phyloP scores from a whole-genome alignment of 92 coral and sea anemone genomes.

The Montipora capitata region DNA sequence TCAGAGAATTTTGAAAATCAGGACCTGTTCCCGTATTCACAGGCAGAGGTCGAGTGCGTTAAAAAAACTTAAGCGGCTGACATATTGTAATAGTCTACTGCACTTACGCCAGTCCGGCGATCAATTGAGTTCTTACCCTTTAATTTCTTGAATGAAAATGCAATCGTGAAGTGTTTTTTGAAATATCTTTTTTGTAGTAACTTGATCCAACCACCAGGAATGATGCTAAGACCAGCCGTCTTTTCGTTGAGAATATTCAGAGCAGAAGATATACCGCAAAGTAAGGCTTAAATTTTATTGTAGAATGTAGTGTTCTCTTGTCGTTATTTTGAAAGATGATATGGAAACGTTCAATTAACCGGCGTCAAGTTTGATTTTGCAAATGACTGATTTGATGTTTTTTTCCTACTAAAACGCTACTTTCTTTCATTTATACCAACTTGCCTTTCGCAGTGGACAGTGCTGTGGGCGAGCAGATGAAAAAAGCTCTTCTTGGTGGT shows the following conservation, averaged over 20 bases:
- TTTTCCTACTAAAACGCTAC: not conserved
- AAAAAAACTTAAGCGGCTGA: no score
- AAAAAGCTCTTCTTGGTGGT: slow-evolving; percentile 66
- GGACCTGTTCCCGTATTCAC: no score
- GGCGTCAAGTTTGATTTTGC: no score
- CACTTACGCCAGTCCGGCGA: no score
- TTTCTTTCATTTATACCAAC: no score
- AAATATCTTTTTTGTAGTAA: slow-evolving; percentile 47
- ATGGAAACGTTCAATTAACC: no score
- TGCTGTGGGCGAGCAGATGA: slow-evolving; percentile 69
- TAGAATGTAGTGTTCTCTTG: no score
- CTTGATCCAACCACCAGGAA: slow-evolving; percentile 83
- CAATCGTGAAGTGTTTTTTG: not conserved
- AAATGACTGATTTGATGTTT: not conserved
- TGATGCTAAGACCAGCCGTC: slow-evolving; percentile 85
- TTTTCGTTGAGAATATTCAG: slow-evolving; percentile 75
- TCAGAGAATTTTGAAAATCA: no score
- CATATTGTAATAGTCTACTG: no score
- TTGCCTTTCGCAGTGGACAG: slow-evolving; percentile 82
- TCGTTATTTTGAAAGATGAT: no score
- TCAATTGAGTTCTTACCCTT: not conserved
- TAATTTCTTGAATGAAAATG: not conserved
- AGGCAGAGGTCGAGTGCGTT: no score
- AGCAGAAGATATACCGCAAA: slow-evolving; percentile 89
- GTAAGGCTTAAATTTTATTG: slow-evolving; percentile 40